Evolutionary conservation across 1,140 invertebrate genomes (phyloP), one percentile per base, ranked within the genome.

Genomic region (Drosophila gunungcola): DNA sequence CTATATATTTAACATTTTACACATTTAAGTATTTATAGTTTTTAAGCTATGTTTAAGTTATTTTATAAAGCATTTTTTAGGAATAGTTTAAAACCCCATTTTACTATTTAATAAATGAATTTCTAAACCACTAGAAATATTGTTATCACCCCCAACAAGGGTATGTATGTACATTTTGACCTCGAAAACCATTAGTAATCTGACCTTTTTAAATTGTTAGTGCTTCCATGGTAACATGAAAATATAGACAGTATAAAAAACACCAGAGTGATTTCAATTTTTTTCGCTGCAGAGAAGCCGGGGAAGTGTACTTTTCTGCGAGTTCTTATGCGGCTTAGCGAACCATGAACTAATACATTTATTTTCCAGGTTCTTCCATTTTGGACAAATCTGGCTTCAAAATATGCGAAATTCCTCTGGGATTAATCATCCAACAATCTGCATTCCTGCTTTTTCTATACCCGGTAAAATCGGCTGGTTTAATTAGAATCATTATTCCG

Each of bases 401-500:
- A 34, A 27, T 32, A 27, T 39, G 36, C 10, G 13, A 48, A 27
- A 49, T 70, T 49, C 42, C n/a, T 21, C 11, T 3, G n/a, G 36
- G 9, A 49, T 70, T 41, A 57, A 34, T 70, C 64, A 70, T 27
- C 21, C 45, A 52, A 9, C 11, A 32, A 39, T 36, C 46, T 29
- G 13, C 21, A 58, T 53, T 53, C 39, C 55, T 38, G n/a, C 29
- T 27, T 38, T 55, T 57, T 64, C 46, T 48, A 43, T 13, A 49
- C 12, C 13, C 5, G 7, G 21, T 9, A 34, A 10, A 43, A 68
- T 80, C 43, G 53, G 51, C 45, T 49, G 49, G 43, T 38, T 60
- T 46, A 64, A 77, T 77, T 81, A 81, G 38, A 76, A 76, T 67
- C 53, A 75, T 75, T 76, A 76, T 75, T 57, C 52, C 61, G 38